Conservation (phyloP, 2,113 vertebrate species). For the Labeo catla region DNA sequence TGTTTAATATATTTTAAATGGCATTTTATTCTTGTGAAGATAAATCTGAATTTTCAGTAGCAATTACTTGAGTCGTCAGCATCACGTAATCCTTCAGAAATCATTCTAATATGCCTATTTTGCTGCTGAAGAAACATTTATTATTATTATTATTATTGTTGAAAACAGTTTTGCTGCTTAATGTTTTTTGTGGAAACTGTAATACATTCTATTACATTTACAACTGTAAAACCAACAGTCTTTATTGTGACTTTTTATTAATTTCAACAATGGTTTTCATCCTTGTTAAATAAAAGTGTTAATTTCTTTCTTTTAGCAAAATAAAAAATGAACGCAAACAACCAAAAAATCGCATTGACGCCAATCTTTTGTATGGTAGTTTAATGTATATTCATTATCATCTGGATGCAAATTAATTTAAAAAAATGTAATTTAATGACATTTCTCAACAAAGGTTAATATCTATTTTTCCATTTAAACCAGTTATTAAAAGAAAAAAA, state of each 20-base stretch:
- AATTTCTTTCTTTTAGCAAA: background rate
- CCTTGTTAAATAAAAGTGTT: background rate
- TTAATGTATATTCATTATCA: background rate
- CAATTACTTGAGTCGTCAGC: background rate
- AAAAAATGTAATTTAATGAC: background rate
- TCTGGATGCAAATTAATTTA: background rate
- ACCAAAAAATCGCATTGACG: no score
- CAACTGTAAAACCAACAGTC: no score
- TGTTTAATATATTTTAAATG: no score
- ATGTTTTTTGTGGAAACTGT: no score
- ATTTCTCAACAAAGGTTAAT: background rate
- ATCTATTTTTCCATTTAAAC: background rate
- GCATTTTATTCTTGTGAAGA: background rate
- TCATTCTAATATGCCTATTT: background rate
- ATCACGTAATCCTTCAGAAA: background rate
- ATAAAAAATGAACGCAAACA: no score
- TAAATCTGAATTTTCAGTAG: background rate
- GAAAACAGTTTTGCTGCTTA: no score
- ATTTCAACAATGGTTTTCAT: background rate
- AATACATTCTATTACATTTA: no score
- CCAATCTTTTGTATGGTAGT: no score
- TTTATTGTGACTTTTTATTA: background rate
- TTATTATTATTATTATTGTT: no score
- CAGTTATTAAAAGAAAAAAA: background rate
- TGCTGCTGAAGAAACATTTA: background rate